Percentiles rank a stretch among this genome's conserved stretches.
These are phyloP conservation scores for Cynocephalus volans DNA, from an alignment of 2,113 vertebrate genomes.

Conservation along the genomic window DNA sequence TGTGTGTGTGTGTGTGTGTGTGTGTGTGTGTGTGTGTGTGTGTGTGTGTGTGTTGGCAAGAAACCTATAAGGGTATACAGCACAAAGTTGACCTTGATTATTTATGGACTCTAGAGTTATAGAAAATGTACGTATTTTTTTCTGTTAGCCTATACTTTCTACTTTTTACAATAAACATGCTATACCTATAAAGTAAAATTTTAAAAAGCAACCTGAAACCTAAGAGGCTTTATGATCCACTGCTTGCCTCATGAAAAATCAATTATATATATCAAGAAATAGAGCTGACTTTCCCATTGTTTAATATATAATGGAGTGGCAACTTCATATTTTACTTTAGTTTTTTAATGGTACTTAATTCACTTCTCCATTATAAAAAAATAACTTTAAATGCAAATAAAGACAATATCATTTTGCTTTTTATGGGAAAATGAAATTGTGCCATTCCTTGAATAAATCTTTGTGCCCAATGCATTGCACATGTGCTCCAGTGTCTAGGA, in stretches of 20 bases:
- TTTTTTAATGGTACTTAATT: conserved; percentile 33
- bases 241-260: background rate
- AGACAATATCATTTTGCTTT: conserved; percentile 23
- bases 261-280: background rate
- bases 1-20: too few species aligned
- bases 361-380: background rate
- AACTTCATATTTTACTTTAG: background rate
- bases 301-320: background rate
- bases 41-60: background rate
- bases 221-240: background rate
- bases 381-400: background rate
- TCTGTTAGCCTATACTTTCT: background rate
- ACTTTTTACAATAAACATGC: background rate
- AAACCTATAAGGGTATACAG: background rate
- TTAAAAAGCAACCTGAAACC: conserved; percentile 40
- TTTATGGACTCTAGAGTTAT: background rate
- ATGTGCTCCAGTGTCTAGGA: background rate
- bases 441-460: background rate
- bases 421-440: background rate
- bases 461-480: conserved; percentile 38
- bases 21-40: background rate
- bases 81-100: background rate
- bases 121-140: background rate
- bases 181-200: conserved; percentile 46
- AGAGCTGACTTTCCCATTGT: background rate